Percentiles rank a stretch among this genome's conserved stretches.
Conservation (phyloP, 2,888 invertebrate genomes). For the Melipona bicolor region DNA sequence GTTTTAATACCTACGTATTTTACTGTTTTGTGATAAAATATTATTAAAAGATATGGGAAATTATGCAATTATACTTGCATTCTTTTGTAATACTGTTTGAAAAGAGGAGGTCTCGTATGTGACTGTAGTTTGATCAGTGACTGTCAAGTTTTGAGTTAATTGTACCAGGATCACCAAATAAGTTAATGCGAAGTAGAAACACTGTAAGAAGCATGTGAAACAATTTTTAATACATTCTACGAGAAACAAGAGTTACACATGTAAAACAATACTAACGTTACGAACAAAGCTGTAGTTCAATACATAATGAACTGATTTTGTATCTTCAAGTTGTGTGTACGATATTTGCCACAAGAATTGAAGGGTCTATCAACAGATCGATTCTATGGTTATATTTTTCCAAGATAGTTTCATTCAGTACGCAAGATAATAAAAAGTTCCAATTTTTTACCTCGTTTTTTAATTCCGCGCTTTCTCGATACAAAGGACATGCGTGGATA, state of each 20-base stretch:
- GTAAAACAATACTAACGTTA: slow-evolving; percentile 30
- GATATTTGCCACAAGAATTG: slow-evolving; percentile 56
- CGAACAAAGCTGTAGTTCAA: slow-evolving; percentile 32
- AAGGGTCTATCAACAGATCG: neutral
- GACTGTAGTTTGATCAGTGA: rapidly evolving
- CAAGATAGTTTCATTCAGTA: neutral
- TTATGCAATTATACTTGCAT: neutral
- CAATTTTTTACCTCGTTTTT: slow-evolving; percentile 49
- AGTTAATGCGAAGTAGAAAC: slow-evolving; percentile 27
- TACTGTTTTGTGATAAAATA: neutral
- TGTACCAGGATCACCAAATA: slow-evolving; percentile 53
- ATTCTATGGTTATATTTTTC: neutral
- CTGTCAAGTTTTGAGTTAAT: neutral
- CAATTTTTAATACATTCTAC: neutral
- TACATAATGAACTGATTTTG: slow-evolving; percentile 15
- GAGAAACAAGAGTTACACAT: rapidly evolving
- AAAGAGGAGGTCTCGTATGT: neutral
- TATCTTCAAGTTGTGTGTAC: slow-evolving; percentile 5
- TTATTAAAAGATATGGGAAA: neutral
- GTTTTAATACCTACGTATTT: neutral
- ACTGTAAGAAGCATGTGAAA: slow-evolving; percentile 15
- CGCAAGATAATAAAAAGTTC: no score
- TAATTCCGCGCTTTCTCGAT: slow-evolving; percentile 14
- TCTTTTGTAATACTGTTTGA: neutral
- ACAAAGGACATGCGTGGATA: slow-evolving; percentile 26